Base-by-base conservation (phyloP, 2,888 invertebrate genomes). In the Ophonus ardosiacus region DNA sequence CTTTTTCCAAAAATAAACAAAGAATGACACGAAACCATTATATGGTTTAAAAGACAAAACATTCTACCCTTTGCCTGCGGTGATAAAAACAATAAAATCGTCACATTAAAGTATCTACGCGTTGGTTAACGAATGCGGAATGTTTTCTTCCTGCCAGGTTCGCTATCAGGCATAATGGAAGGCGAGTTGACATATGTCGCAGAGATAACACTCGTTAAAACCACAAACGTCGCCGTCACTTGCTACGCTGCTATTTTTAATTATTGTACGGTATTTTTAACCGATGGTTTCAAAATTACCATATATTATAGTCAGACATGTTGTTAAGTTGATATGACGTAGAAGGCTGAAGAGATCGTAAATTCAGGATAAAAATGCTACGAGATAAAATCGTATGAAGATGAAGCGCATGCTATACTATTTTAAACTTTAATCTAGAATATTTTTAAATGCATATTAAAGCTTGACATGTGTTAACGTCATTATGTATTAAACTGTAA, bases 221-320 rank as follows among this genome's bases (percentile, higher is more conserved):
- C 17, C 31, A 18, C 40, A 43, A 43, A 74, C 24, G 15, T 68
- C 13, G 68, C 40, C 31, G 31, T 31, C 31, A 6, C 31, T 38
- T 68, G 68, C 31, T 68, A 74, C 43, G 17, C 40, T 74, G 71
- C 51, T 74, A 43, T 74, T 74, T 74, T 74, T 74, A 74, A 74
- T 74, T 74, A 74, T 74, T 74, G 43, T 18, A 18, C 68, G 40
- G 71, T 74, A 74, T 74, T 74, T 74, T 74, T 74, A 74, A 74
- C 71, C 15, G 17, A 43, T 43, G 71, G 10, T 43, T 74, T 74
- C 40, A 40, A 18, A 74, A 74, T 74, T 74, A 74, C 71, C 71
- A 43, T 74, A 74, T 7, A 43, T 74, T 43, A 74, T 43, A 38
- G 18, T 6, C 13, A 15, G 68, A 31, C 40, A 68, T 7, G 38